Evolutionary conservation across 1,140 invertebrate genomes (phyloP), one percentile per base, ranked within the genome.

Genomic region (Goniozus legneri): DNA sequence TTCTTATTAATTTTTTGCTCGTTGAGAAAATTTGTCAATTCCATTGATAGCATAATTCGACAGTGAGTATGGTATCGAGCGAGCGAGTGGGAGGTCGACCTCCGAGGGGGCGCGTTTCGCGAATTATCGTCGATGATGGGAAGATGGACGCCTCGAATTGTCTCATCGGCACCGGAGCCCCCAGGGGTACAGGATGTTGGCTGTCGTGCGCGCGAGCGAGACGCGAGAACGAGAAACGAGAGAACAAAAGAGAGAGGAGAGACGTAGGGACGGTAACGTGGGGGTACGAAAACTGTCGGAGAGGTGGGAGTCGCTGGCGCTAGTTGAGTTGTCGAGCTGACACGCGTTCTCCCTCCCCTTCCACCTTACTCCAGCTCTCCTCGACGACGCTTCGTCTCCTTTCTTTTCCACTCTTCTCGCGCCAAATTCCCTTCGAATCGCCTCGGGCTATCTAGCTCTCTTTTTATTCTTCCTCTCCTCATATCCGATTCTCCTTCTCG

Each of bases 271-370:
- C 47, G 46, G 48, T 50, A 54, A 45, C 50, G 37, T 24, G 33
- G 41, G 32, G 38, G 50, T 52, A 40, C 47, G 27, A 36, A 14
- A 27, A 27, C 24, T 27, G 40, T 35, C 51, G 54, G 33, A 36
- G 24, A 16, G 51, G 57, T 59, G 67, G 65, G 60, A 59, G 60
- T 57, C 58, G 59, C 64, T 72, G 71, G 73, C 72, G 73, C 73
- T 76, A 75, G 73, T 76, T 76, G 73, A 75, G 73, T 76, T 76
- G 73, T 76, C 72, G 71, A 72, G 64, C 70, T 75, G 73, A 75
- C 73, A 75, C 73, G 72, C 67, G 71, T 67, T 68, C 57, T 61
- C 62, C 49, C 52, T 67, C 66, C 48, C 51, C 52, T 47, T 37
- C 22, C 40, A 27, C 27, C 44, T n/a, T 27, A 6, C 35, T 38